Conservation (phyloP, 2,113 vertebrate genomes). For the Vulpes vulpes region DNA sequence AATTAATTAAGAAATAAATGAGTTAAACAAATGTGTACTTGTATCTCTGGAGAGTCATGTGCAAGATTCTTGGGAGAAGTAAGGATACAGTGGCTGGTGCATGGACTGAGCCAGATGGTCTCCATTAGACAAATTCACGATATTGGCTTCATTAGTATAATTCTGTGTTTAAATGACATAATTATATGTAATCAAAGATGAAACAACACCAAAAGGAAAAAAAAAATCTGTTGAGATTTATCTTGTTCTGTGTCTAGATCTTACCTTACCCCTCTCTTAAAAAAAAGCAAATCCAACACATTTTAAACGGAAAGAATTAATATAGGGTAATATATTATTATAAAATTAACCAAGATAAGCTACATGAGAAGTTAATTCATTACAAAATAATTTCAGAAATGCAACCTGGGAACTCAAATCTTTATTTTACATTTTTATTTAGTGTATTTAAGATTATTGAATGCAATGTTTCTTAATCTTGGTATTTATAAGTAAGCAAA, state of each 20-base stretch:
- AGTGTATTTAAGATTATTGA: not conserved
- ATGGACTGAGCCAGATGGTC: not conserved
- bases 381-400: constrained; percentile 20
- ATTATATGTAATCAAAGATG: not conserved
- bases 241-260: not conserved
- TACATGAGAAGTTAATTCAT: not conserved
- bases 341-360: not conserved
- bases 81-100: not conserved
- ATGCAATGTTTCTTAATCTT: not conserved
- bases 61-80: not conserved
- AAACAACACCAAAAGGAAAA: not conserved
- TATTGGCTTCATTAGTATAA: not conserved
- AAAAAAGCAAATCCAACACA: not conserved
- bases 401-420: not conserved
- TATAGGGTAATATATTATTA: not conserved
- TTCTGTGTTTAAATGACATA: not conserved
- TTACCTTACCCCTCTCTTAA: not conserved
- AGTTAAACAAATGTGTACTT: not conserved
- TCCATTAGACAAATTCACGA: not conserved
- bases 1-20: not conserved
- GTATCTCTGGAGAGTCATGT: not conserved
- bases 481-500: not conserved
- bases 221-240: not conserved
- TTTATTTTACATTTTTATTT: not conserved
- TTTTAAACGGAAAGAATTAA: constrained; percentile 36